Percentiles rank a stretch among this genome's conserved stretches.
Evolutionary conservation across 2,113 vertebrate genomes (phyloP).

Genomic region (Oreochromis niloticus): DNA sequence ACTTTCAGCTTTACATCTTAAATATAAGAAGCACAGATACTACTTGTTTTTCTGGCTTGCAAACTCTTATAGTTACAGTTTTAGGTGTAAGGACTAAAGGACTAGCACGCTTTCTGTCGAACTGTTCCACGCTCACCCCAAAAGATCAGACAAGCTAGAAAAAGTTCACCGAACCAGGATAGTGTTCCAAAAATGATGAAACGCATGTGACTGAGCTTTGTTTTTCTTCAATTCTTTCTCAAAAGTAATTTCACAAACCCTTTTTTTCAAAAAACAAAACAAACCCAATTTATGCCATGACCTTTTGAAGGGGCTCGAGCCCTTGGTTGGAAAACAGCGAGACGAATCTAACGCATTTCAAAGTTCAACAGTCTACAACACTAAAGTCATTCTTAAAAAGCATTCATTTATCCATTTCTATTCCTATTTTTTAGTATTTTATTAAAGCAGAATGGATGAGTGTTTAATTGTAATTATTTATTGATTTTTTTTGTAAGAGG

Average conservation of each 20-base stretch:
- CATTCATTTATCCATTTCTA: not conserved
- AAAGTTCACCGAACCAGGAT: not conserved
- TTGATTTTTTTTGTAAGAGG: not conserved
- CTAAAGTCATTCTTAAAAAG: not conserved
- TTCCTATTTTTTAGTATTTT: not conserved
- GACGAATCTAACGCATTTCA: not conserved
- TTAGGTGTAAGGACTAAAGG: not conserved
- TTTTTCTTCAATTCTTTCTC: not conserved
- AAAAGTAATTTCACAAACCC: not conserved
- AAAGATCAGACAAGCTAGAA: not conserved
- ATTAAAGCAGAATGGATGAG: not conserved
- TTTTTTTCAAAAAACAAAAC: not conserved
- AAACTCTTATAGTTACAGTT: not conserved
- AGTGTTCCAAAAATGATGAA: not conserved
- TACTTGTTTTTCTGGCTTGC: not conserved
- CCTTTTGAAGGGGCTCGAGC: not conserved
- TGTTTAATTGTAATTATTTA: not conserved
- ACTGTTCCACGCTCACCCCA: not conserved
- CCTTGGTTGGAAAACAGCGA: not conserved
- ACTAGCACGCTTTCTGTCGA: not conserved
- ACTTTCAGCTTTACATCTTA: not conserved
- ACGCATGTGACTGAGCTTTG: not conserved
- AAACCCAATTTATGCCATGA: not conserved
- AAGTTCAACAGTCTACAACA: not conserved
- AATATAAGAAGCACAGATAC: not conserved